Percentiles rank a stretch among this genome's conserved stretches.
phyloP scores from a whole-genome alignment of 2,888 invertebrate species.

The Agrotis puta region DNA sequence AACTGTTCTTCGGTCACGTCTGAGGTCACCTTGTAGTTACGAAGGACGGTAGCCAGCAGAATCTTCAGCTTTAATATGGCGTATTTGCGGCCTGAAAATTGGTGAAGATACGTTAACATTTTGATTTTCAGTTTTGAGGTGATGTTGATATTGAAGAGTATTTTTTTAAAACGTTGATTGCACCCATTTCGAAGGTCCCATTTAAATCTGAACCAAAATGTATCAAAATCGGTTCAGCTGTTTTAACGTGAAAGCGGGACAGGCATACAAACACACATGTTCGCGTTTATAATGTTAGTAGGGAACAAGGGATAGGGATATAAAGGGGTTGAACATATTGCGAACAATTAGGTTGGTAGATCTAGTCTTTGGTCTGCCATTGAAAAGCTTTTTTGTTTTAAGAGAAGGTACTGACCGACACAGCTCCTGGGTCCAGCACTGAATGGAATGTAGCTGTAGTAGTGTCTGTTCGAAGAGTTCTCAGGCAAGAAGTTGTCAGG shows the following conservation, averaged over 20 bases:
- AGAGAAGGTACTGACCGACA: conserved; percentile 90
- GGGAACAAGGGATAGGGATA: too few species aligned
- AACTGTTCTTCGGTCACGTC: conserved; percentile 93
- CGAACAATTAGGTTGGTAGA: too few species aligned
- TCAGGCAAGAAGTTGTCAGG: conserved; percentile 96
- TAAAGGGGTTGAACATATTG: neutral
- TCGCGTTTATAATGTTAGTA: too few species aligned
- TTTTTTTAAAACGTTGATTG: too few species aligned
- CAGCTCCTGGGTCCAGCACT: conserved; percentile 95
- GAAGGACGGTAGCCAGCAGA: conserved; percentile 93
- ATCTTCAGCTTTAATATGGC: conserved; percentile 95
- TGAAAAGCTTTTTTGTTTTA: neutral
- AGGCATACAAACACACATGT: too few species aligned
- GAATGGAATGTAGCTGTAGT: conserved; percentile 95
- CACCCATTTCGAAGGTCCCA: too few species aligned
- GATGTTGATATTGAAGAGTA: neutral
- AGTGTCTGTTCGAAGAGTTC: conserved; percentile 93
- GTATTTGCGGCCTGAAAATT: conserved; percentile 93
- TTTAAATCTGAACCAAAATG: too few species aligned
- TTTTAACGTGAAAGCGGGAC: too few species aligned
- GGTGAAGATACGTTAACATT: neutral
- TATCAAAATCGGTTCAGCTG: too few species aligned
- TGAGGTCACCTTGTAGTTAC: conserved; percentile 93
- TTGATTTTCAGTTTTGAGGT: neutral
- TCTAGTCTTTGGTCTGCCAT: too few species aligned